Evolutionary conservation across 2,888 invertebrate genomes (phyloP), one percentile per base, ranked within the genome.

Genomic region (Dynastes grantii): DNA sequence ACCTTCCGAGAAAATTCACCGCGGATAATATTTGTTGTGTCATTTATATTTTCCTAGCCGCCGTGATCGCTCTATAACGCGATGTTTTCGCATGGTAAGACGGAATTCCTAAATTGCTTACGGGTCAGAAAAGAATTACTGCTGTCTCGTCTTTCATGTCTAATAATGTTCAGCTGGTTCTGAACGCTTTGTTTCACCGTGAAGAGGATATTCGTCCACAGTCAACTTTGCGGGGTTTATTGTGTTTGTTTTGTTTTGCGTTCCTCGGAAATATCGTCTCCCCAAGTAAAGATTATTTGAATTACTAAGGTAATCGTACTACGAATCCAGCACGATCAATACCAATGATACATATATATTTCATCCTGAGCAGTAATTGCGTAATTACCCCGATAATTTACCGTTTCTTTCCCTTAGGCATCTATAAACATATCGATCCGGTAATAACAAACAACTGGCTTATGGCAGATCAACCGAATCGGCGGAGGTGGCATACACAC

Each of bases 61-160:
- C 68, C 29, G 68, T 51, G 68, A 68, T 68, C 11, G n/a, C 29
- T 68, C 68, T 51, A 37, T 37, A 68, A 68, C 49, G 29, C 68
- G 51, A 68, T 68, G 68, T 51, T 68, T 68, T 68, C 68, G 32
- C 68, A 68, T 68, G 22, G 49, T 49, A 51, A 51, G 32, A 68
- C 68, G 68, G 51, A 32, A 51, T 27, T 68, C 49, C 51, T 11
- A 68, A 68, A 68, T 68, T 68, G 68, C 68, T 68, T 29, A 51
- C 51, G 68, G 68, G 68, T 51, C 27, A 68, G 68, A 45, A 68
- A 51, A 51, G 68, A 68, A 68, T 51, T 51, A 29, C 51, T 29
- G 11, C n/a, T 51, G 29, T 51, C 51, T 68, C 13, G 49, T 68
- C 51, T 27, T 63, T 63, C 63, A 11, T n/a, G 29, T 29, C 63